Evolutionary conservation across 2,113 vertebrate genomes (phyloP).

Genomic region (Centropus unirufus): DNA sequence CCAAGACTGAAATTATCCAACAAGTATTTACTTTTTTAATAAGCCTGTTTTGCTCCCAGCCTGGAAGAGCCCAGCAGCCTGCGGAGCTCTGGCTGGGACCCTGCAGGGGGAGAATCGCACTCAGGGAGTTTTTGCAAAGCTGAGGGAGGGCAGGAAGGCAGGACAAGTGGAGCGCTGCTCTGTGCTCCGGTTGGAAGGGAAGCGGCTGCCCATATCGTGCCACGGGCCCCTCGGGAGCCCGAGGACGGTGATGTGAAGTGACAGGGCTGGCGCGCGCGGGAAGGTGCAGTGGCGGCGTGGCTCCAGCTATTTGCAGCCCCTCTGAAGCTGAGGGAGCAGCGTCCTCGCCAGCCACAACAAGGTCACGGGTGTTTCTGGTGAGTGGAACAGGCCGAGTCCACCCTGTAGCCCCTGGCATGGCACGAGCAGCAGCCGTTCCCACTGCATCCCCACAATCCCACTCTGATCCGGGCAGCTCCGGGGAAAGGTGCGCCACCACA

Average conservation of each 20-base stretch:
- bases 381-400: background rate
- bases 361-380: background rate
- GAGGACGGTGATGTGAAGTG: conserved; percentile 23
- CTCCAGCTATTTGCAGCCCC: background rate
- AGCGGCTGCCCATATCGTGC: conserved; percentile 7
- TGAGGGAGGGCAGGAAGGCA: background rate
- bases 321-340: background rate
- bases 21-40: background rate
- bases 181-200: background rate
- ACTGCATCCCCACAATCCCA: too few species aligned
- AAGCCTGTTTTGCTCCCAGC: background rate
- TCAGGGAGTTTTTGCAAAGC: background rate
- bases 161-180: background rate
- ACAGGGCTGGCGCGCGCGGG: background rate
- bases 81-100: background rate
- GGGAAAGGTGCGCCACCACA: background rate
- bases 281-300: background rate
- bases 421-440: too few species aligned
- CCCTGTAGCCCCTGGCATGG: background rate
- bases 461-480: too few species aligned
- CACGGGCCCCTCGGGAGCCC: background rate
- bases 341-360: background rate
- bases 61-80: background rate
- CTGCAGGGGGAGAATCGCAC: background rate
- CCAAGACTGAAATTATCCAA: background rate